These are phyloP conservation scores for Pao palembangensis DNA, from an alignment of 2,113 vertebrate species.

Conservation along the genomic window DNA sequence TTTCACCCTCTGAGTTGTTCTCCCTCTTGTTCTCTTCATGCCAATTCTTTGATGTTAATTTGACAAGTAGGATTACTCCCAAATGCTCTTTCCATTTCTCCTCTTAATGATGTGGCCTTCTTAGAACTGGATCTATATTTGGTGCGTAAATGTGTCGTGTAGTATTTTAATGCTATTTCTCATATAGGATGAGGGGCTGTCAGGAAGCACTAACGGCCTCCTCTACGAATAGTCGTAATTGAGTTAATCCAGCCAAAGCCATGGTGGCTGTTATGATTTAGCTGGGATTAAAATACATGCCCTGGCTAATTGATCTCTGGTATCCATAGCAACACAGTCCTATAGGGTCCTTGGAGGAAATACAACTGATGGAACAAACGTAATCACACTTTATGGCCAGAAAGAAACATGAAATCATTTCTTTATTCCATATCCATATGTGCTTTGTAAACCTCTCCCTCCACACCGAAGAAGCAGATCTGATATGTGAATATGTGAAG, in stretches of 20 bases:
- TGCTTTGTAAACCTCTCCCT: no score
- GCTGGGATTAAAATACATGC: slow-evolving; percentile 79
- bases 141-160: slow-evolving; percentile 21
- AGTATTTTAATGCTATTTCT: slow-evolving; percentile 39
- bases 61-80: slow-evolving; percentile 63
- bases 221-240: slow-evolving; percentile 63
- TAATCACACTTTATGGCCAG: not conserved
- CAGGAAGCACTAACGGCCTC: slow-evolving; percentile 36
- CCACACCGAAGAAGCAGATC: no score
- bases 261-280: slow-evolving; percentile 71
- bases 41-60: slow-evolving; percentile 67
- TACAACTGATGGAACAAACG: not conserved
- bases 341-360: slow-evolving; percentile 60
- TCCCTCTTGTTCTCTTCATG: slow-evolving; percentile 33
- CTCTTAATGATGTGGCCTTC: slow-evolving; percentile 41
- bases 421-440: no score
- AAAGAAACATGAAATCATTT: not conserved
- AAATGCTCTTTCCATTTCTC: slow-evolving; percentile 40
- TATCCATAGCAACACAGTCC: slow-evolving; percentile 79
- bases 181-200: slow-evolving; percentile 24
- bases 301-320: slow-evolving; percentile 73
- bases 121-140: slow-evolving; percentile 52
- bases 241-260: slow-evolving; percentile 63
- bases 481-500: no score
- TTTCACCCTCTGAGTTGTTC: slow-evolving; percentile 19